Evolutionary conservation across 2,113 vertebrate species (phyloP), one percentile per base, ranked within the genome.

Genomic region (Thalassoma bifasciatum): DNA sequence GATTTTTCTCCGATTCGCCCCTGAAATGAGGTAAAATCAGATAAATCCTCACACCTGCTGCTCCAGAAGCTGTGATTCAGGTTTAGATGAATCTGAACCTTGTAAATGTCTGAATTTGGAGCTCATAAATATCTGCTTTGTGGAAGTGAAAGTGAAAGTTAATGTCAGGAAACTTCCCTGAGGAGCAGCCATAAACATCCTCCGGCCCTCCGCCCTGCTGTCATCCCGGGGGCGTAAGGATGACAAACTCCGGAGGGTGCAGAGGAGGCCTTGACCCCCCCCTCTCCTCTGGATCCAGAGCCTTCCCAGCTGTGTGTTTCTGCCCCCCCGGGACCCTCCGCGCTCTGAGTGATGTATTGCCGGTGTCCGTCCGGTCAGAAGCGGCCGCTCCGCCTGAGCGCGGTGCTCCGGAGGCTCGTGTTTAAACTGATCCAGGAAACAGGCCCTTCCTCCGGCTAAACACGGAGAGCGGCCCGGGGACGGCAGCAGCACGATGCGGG

Each of bases 371-470:
- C 88, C 88, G 84, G 88, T 76, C 71, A 63, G 75, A 61, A 42
- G 66, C 56, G 61, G 71, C 30, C 61, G 74, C 64, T 71, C 93
- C 94, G 38, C 60, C 93, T 87, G 91, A 94, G 94, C 93, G 93
- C 94, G 92, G 93, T 89, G 92, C 95, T 96, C 94, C 95, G 94
- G 87, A 80, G 95, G 95, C 95, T 95, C 93, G 93, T 94, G 94
- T 96, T 96, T 94, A 96, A 95, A 94, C 95, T 89, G 89, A 86
- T 93, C 90, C 96, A 96, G 96, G 96, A 98, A 97, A 96, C 96
- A 97, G 96, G 93, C 95, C 95, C 95, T 98, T 98, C 96, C 96
- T 97, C 95, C 94, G 92, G 93, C 94, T 96, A 97, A 97, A 98
- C 96, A 97, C 85, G 82, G 86, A 46, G 93, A 38, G 92, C 93